These are phyloP conservation scores for Neopelma chrysocephalum DNA, from an alignment of 2,797 vertebrate genomes.

Conservation along the genomic window DNA sequence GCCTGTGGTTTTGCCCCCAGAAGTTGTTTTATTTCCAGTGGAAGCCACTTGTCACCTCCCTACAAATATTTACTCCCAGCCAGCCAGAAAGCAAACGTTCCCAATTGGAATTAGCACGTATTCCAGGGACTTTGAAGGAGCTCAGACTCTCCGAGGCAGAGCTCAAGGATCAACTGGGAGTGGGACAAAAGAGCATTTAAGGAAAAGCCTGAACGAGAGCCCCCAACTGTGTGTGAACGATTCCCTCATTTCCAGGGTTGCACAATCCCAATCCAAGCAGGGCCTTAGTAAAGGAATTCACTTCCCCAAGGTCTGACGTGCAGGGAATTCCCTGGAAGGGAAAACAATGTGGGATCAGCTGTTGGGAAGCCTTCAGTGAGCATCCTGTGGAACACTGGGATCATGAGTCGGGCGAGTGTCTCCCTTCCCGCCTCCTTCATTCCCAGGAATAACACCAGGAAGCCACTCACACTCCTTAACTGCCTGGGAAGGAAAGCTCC, in stretches of 20 bases:
- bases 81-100: background rate
- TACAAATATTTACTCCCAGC: background rate
- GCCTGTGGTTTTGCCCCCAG: background rate
- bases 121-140: background rate
- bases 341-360: accelerated
- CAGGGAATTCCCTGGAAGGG: background rate
- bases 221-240: background rate
- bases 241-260: accelerated
- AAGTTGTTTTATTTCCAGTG: background rate
- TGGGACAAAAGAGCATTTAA: background rate
- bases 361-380: accelerated
- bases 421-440: background rate
- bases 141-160: background rate
- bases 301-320: background rate
- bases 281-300: background rate
- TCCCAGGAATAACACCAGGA: background rate
- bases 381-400: background rate
- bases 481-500: background rate
- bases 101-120: background rate
- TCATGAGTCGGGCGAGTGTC: background rate
- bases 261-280: background rate
- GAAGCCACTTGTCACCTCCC: background rate
- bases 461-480: accelerated
- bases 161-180: background rate
- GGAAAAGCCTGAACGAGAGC: background rate